These are phyloP conservation scores for Mesembrinibis cayennensis DNA, from an alignment of 2,113 vertebrate species.

Conservation along the genomic window DNA sequence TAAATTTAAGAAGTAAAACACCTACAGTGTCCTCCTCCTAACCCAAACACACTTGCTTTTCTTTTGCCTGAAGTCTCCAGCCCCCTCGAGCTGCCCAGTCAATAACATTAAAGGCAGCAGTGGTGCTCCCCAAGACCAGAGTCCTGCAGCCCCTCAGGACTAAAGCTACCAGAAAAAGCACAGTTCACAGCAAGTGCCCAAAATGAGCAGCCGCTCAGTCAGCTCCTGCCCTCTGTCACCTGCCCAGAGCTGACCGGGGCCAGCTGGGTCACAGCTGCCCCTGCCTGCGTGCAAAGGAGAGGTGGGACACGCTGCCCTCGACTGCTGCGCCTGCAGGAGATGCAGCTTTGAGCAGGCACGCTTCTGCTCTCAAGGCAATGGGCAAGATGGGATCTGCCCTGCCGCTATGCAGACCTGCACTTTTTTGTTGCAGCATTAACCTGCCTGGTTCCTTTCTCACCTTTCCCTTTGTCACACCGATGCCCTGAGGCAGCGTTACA, in stretches of 20 bases:
- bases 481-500: neutral
- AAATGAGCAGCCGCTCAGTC: fast-evolving
- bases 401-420: neutral
- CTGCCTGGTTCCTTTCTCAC: neutral
- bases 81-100: neutral
- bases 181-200: neutral
- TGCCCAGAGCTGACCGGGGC: neutral
- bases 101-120: neutral
- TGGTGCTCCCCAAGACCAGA: fast-evolving
- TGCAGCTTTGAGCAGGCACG: fast-evolving
- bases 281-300: neutral
- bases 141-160: neutral
- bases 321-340: neutral
- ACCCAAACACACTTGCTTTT: neutral
- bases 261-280: neutral
- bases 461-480: neutral
- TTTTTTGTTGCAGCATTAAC: neutral
- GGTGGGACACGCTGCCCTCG: fast-evolving
- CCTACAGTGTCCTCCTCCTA: neutral
- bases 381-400: neutral
- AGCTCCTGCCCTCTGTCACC: neutral
- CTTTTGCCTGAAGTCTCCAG: neutral
- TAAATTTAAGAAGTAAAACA: neutral
- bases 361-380: neutral
- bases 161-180: neutral